Evolutionary conservation across 2,888 invertebrate species (phyloP), one percentile per base, ranked within the genome.

Genomic region (Exocentrus adspersus): DNA sequence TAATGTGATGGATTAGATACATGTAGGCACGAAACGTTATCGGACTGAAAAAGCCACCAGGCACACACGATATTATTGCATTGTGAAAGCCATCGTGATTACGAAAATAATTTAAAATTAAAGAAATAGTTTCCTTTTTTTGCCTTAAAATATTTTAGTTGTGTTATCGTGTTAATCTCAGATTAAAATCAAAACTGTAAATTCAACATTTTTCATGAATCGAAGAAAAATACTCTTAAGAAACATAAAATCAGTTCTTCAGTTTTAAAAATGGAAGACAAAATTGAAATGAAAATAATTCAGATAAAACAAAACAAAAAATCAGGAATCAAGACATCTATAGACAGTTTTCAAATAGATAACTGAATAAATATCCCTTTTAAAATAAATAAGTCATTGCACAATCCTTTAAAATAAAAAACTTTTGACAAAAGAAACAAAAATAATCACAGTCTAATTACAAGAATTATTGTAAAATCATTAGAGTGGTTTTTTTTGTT

Each of bases 391-490:
- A 70, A 70, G 62, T 66, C 64, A 71, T 71, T 71, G 73, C 70
- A 71, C 71, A 28, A 60, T 48, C 57, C 60, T 69, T 65, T 45
- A 73, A 54, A 54, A 73, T 64, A 64, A 54, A 72, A 73, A 67
- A 61, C 14, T 54, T 71, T 62, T 54, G 51, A 62, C 61, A 60
- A 63, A 68, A 69, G 17, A 57, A 53, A 65, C 58, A 62, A 69
- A 67, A 66, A 69, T 67, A 72, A 72, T 72, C 74, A 74, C 74
- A 74, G 74, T 70, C 65, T 62, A 60, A 54, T 60, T 48, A 59
- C 57, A 58, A 54, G 14, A 62, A 63, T 58, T 61, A 53, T 60
- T n/a, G n/a, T n/a, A n/a, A 46, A 68, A 53, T 53, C 21, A 41
- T 37, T 24, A 28, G 28, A 16, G 54, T 28, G 43, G 54, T 14